Conservation (phyloP, 2,888 invertebrate species). For the Clitarchus hookeri region DNA sequence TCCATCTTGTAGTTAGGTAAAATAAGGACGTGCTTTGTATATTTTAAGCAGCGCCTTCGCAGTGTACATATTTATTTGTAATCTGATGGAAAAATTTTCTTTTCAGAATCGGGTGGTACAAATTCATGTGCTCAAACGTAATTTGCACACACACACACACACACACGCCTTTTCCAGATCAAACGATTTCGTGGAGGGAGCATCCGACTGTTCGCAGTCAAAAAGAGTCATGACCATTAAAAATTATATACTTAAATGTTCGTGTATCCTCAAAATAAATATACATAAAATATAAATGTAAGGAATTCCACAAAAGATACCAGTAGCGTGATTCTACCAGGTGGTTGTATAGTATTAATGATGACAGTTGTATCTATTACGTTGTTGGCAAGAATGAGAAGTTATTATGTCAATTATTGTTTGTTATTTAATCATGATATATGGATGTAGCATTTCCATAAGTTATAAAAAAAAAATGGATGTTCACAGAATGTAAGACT, state of each 20-base stretch:
- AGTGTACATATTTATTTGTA: not conserved
- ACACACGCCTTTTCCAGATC: not conserved
- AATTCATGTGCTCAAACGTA: not conserved
- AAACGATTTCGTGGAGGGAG: not conserved
- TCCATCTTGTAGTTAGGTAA: too few species aligned
- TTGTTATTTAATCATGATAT: not conserved
- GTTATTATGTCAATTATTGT: constrained; percentile 14
- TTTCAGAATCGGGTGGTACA: not conserved
- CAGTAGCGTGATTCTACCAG: not conserved
- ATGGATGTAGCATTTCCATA: not conserved
- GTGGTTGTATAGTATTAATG: not conserved
- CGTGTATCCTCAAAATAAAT: not conserved
- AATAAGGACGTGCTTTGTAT: not conserved
- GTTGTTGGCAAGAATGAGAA: constrained; percentile 7
- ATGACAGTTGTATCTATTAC: constrained; percentile 1
- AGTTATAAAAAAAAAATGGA: constrained; percentile 3
- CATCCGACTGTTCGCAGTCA: not conserved
- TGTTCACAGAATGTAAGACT: not conserved
- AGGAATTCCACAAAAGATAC: not conserved
- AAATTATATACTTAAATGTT: constrained; percentile 5
- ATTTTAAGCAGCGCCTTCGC: not conserved
- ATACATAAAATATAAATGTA: constrained; percentile 4
- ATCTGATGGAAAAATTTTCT: not conserved
- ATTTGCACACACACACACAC: not conserved
- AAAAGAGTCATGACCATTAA: not conserved